phyloP scores from a whole-genome alignment of 2,797 vertebrate genomes.

The Cryptoblepharus egeriae region DNA sequence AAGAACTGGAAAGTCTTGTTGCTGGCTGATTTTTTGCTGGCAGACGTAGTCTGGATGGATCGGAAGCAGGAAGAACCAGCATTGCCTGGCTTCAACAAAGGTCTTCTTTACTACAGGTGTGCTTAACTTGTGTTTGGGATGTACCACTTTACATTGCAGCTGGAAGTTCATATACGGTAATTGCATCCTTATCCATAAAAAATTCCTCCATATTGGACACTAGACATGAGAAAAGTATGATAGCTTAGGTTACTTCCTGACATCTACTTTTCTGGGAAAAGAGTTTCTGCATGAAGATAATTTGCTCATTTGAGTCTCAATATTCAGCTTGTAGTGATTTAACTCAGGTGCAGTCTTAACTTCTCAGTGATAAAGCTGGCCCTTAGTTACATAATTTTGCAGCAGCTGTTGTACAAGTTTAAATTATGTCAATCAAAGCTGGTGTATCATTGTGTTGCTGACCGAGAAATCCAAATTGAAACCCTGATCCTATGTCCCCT shows the following conservation, averaged over 20 bases:
- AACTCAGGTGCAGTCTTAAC: too few species aligned
- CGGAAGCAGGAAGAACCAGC: background rate
- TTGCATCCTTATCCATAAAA: background rate
- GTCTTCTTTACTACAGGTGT: background rate
- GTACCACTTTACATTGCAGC: background rate
- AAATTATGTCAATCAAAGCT: background rate
- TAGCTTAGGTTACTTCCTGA: too few species aligned
- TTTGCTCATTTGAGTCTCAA: too few species aligned
- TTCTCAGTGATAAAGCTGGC: too few species aligned
- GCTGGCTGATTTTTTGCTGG: too few species aligned
- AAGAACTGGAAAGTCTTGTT: background rate
- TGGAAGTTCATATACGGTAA: background rate
- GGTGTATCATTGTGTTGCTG: background rate
- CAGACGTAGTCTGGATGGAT: background rate
- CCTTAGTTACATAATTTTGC: background rate
- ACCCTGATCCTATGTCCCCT: too few species aligned
- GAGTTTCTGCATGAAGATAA: too few species aligned
- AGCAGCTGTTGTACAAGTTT: background rate
- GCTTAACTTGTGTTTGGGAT: background rate
- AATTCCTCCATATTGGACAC: background rate
- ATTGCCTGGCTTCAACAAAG: background rate
- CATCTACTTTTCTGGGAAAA: too few species aligned
- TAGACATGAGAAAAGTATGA: background rate
- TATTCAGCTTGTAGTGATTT: too few species aligned
- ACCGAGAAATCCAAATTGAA: background rate